Conservation (phyloP, 1,140 invertebrate species). For the Heterodera carotae region DNA sequence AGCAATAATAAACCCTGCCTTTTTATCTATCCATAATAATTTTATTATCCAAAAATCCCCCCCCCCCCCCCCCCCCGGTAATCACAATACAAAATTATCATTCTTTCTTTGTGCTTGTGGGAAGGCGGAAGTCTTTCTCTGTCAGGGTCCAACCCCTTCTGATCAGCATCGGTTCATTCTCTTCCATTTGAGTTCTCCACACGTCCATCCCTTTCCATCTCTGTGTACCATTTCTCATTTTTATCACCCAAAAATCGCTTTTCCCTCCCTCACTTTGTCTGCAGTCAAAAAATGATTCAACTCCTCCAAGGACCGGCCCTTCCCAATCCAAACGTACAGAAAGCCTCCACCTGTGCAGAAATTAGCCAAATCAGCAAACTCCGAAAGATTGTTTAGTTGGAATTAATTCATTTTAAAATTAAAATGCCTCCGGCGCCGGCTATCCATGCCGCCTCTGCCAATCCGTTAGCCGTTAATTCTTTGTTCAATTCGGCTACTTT, state of each 20-base stretch:
- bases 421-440: conserved; percentile 54
- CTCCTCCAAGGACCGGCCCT: conserved; percentile 8
- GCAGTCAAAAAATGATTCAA: conserved; percentile 21
- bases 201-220: conserved; percentile 17
- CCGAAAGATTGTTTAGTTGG: too few relatives aligned
- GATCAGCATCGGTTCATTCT: not conserved
- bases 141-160: not conserved
- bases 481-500: conserved; percentile 34
- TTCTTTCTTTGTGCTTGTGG: too few relatives aligned
- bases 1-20: too few relatives aligned
- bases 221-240: not conserved
- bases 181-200: conserved; percentile 16
- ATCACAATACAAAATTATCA: too few relatives aligned
- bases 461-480: conserved; percentile 14
- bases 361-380: too few relatives aligned
- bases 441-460: conserved; percentile 42
- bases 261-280: not conserved
- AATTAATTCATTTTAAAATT: too few relatives aligned
- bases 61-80: too few relatives aligned
- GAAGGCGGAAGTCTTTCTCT: not conserved
- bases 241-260: too few relatives aligned
- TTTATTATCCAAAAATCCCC: too few relatives aligned
- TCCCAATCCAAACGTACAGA: conserved; percentile 44
- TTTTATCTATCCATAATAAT: too few relatives aligned
- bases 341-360: conserved; percentile 43